These are phyloP conservation scores for Orchesellides sinensis DNA, from an alignment of 2,888 invertebrate species.

Conservation along the genomic window DNA sequence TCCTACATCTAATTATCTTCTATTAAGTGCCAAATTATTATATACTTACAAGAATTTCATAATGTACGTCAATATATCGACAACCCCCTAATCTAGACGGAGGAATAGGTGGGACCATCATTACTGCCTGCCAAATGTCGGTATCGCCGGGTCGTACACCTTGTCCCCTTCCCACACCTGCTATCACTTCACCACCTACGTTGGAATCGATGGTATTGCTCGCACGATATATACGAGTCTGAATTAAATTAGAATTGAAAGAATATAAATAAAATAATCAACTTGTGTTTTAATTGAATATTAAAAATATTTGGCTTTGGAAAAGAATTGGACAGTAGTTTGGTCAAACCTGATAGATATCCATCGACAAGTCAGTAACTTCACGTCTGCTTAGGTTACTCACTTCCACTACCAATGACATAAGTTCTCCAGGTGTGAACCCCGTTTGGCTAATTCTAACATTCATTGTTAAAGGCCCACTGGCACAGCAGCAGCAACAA, in stretches of 20 bases:
- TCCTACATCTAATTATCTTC: not conserved
- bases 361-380: slow-evolving; percentile 79
- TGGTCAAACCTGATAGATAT: slow-evolving; percentile 17
- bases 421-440: slow-evolving; percentile 86
- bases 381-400: slow-evolving; percentile 86
- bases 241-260: slow-evolving; percentile 46
- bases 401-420: slow-evolving; percentile 84
- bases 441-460: slow-evolving; percentile 85
- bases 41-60: too few relatives aligned
- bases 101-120: slow-evolving; percentile 84
- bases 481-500: slow-evolving; percentile 86
- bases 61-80: slow-evolving; percentile 85
- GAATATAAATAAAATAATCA: not conserved
- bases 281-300: not conserved
- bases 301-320: too few relatives aligned
- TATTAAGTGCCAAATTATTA: slow-evolving; percentile 3
- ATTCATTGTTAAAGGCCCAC: slow-evolving; percentile 83
- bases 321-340: not conserved
- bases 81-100: slow-evolving; percentile 88
- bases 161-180: slow-evolving; percentile 29
- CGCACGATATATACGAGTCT: not conserved
- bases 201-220: too few relatives aligned
- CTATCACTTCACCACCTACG: too few relatives aligned
- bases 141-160: slow-evolving; percentile 76
- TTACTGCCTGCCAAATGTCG: slow-evolving; percentile 81